Percentiles rank a stretch among this genome's conserved stretches.
Conservation (phyloP, 2,797 vertebrate species). For the Myoxocephalus aenaeus region DNA sequence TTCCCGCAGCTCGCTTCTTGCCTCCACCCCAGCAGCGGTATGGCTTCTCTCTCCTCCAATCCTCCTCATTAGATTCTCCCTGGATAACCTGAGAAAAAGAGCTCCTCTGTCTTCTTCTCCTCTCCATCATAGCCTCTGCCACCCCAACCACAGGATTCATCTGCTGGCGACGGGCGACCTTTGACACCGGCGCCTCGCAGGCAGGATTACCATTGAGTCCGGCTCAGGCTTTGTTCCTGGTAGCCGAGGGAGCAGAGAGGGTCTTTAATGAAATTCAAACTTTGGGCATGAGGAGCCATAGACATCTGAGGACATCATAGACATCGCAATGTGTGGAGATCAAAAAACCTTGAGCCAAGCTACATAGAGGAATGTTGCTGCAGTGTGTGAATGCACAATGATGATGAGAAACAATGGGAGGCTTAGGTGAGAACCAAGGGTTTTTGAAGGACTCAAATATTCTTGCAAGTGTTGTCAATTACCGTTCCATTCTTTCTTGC, state of each 20-base stretch:
- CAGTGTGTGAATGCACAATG: conserved; percentile 74
- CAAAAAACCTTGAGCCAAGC: conserved; percentile 77
- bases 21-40: conserved; percentile 65
- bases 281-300: conserved; percentile 77
- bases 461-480: conserved; percentile 60
- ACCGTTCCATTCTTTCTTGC: conserved; percentile 28
- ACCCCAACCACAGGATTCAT: conserved; percentile 81
- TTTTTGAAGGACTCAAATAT: conserved; percentile 72
- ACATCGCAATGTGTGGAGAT: conserved; percentile 76
- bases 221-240: conserved; percentile 80
- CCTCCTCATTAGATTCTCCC: conserved; percentile 84
- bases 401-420: conserved; percentile 74
- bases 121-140: conserved; percentile 77
- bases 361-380: conserved; percentile 60
- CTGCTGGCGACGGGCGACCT: conserved; percentile 81
- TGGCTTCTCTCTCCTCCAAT: conserved; percentile 71
- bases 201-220: conserved; percentile 85
- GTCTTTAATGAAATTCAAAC: conserved; percentile 86
- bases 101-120: conserved; percentile 72
- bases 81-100: conserved; percentile 80
- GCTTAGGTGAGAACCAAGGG: conserved; percentile 63
- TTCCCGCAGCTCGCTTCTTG: conserved; percentile 62
- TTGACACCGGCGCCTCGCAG: conserved; percentile 80
- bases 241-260: conserved; percentile 75
- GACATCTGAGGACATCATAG: conserved; percentile 80